Base-by-base conservation (phyloP, 2,888 invertebrate genomes). In the Caenorhabditis panamensis region DNA sequence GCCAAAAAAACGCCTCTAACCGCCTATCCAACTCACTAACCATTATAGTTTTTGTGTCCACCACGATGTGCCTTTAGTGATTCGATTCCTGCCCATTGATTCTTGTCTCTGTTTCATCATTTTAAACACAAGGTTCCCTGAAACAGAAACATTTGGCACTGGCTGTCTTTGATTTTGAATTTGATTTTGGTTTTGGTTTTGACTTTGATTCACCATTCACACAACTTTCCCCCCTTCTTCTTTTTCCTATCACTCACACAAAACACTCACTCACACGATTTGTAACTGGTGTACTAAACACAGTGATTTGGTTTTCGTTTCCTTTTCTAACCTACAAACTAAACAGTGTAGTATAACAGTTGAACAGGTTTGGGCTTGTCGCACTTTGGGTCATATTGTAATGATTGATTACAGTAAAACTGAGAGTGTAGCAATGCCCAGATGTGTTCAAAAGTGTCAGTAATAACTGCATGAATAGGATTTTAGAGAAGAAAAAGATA, bases 31-130 rank as follows among this genome's bases (percentile, higher is more conserved):
- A 78, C 41, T 66, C 73, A 73, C 68, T 75, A 75, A 75, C 62
- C 68, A 79, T 58, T 36, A 79, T 68, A 73, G 73, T 79, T 73
- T 66, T 66, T 73, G 73, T 79, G 73, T 73, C 64, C 67, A 75
- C 66, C 73, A 62, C 79, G 73, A 79, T 73, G 79, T 79, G 79
- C 79, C 79, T 79, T 79, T 79, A 79, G 79, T 79, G 79, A 79
- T 69, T 73, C 66, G 75, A 75, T 75, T 75, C 75, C 51, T 41
- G 26, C 67, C 62, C 58, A 41, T 67, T 58, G 66, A 66, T 73
- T 66, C 53, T 59, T 66, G 59, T 73, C 66, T 73, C 49, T 61
- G 73, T 73, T 73, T 56, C 63, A 72, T 63, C 37, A n/a, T 59
- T 24, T 59, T 24, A 53, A 13, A 41, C n/a, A 58, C 37, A 22